Conservation (phyloP, 2,797 vertebrate species). For the Onychomys torridus region DNA sequence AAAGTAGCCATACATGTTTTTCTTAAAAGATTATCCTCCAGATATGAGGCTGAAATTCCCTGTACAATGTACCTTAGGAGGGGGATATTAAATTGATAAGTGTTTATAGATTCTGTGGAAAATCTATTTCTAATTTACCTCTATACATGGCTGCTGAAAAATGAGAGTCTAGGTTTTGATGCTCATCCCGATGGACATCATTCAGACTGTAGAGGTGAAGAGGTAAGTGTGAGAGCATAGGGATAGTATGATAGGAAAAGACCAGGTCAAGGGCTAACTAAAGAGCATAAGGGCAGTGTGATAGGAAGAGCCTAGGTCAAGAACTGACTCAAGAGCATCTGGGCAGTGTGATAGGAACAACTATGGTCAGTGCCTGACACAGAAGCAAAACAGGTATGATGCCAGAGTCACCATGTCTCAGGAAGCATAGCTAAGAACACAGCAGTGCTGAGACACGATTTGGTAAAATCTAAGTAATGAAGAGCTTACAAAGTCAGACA, state of each 20-base stretch:
- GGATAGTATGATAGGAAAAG: not conserved
- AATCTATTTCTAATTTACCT: not conserved
- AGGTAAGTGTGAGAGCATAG: not conserved
- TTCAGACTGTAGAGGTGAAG: not conserved
- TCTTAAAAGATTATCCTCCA: not conserved
- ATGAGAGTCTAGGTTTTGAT: not conserved
- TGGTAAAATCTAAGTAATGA: not conserved
- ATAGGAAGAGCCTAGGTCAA: no score
- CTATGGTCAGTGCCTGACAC: no score
- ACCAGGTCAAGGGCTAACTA: no score
- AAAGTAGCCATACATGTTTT: not conserved
- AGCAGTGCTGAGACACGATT: not conserved
- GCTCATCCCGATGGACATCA: not conserved
- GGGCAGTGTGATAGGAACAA: not conserved
- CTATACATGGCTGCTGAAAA: not conserved
- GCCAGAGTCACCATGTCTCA: not conserved
- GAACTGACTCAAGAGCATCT: not conserved
- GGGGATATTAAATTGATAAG: not conserved
- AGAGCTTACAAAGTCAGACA: not conserved
- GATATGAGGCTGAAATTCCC: not conserved
- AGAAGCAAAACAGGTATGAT: not conserved
- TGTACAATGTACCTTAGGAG: not conserved
- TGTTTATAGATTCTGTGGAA: not conserved
- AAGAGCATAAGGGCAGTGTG: not conserved
- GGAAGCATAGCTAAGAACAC: not conserved